These are phyloP conservation scores for Hemithea aestivaria DNA, from an alignment of 2,888 invertebrate genomes.

Conservation along the genomic window DNA sequence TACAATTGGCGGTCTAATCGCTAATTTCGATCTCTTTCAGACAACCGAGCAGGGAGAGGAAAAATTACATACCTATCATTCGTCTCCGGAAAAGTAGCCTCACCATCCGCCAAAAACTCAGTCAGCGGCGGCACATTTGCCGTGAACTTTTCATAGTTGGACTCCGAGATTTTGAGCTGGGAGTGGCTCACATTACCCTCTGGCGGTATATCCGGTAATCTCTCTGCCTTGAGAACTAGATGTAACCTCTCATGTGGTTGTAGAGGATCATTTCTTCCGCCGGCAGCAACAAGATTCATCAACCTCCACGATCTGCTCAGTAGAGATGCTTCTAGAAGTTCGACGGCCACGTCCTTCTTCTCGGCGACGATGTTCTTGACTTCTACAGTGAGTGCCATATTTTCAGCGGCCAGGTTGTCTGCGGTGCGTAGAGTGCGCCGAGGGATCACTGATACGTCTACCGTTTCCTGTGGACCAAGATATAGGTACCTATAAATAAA, in stretches of 20 bases:
- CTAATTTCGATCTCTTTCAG: too few relatives aligned
- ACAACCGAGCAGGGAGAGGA: too few relatives aligned
- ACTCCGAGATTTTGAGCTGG: slow-evolving; percentile 50
- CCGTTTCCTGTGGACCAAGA: slow-evolving; percentile 76
- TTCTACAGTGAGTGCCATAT: slow-evolving; percentile 83
- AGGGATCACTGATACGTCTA: slow-evolving; percentile 76
- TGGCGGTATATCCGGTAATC: slow-evolving; percentile 40
- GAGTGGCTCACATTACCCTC: slow-evolving; percentile 53
- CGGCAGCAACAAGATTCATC: slow-evolving; percentile 53
- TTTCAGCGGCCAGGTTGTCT: slow-evolving; percentile 62
- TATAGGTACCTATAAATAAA: too few relatives aligned
- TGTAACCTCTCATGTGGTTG: slow-evolving; percentile 61
- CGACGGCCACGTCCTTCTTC: slow-evolving; percentile 79
- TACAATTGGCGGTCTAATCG: too few relatives aligned
- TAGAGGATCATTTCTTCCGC: slow-evolving; percentile 44
- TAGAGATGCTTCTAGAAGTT: slow-evolving; percentile 79
- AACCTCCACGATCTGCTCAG: slow-evolving; percentile 82
- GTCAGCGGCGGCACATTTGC: slow-evolving; percentile 49
- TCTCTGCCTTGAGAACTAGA: slow-evolving; percentile 54
- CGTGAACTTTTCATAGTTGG: slow-evolving; percentile 32
- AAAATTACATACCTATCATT: too few relatives aligned
- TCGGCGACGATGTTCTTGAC: slow-evolving; percentile 84
- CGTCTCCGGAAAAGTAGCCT: slow-evolving; percentile 44
- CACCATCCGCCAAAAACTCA: slow-evolving; percentile 52
- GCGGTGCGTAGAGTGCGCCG: slow-evolving; percentile 67